Conservation (phyloP, 2,888 invertebrate species). For the Cecidostiba fungosa region DNA sequence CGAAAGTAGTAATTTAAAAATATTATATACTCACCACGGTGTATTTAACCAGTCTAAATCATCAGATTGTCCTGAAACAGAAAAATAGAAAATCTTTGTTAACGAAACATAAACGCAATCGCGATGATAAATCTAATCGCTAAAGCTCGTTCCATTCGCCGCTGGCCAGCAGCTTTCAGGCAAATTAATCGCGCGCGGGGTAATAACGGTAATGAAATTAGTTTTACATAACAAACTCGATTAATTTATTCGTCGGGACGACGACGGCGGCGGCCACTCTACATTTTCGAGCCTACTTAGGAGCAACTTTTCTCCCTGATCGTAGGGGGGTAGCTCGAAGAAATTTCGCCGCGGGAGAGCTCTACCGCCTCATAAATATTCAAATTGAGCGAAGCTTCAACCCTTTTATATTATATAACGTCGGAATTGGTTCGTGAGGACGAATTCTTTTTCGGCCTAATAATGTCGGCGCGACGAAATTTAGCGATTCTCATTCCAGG, state of each 20-base stretch:
- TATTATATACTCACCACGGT: not conserved
- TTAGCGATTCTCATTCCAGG: slow-evolving; percentile 33
- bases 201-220: slow-evolving; percentile 62
- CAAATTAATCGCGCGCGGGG: slow-evolving; percentile 58
- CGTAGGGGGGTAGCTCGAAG: slow-evolving; percentile 1
- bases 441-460: slow-evolving; percentile 66
- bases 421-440: slow-evolving; percentile 67
- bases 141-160: not conserved
- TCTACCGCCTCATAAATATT: slow-evolving; percentile 72
- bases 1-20: not conserved
- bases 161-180: slow-evolving; percentile 44
- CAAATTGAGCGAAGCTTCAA: slow-evolving; percentile 65
- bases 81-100: not conserved
- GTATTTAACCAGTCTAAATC: too few relatives aligned
- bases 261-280: slow-evolving; percentile 14
- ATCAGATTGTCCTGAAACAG: not conserved
- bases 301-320: slow-evolving; percentile 18
- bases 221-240: slow-evolving; percentile 62
- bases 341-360: slow-evolving; percentile 38
- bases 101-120: not conserved
- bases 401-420: slow-evolving; percentile 64
- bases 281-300: slow-evolving; percentile 42
- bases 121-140: slow-evolving; percentile 43
- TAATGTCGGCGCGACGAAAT: slow-evolving; percentile 45
- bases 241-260: slow-evolving; percentile 56